phyloP scores from a whole-genome alignment of 2,888 invertebrate genomes.

The Tiphia femorata region DNA sequence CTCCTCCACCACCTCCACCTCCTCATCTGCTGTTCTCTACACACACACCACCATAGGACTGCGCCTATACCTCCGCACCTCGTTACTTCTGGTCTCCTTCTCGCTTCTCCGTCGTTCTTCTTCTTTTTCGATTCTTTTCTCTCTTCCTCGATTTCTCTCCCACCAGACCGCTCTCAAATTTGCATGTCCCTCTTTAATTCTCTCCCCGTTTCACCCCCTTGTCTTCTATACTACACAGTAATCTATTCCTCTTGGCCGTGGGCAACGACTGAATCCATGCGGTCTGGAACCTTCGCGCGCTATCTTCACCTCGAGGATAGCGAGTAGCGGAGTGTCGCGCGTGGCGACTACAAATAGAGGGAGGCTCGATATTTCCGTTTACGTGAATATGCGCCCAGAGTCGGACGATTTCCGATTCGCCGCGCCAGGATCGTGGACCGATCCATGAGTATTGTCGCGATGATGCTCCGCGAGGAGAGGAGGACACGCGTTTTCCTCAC shows the following conservation, averaged over 20 bases:
- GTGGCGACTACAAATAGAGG: constrained; percentile 40
- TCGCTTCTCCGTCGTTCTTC: constrained; percentile 5
- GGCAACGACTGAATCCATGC: too few relatives aligned
- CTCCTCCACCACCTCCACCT: neutral
- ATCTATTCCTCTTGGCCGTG: too few relatives aligned
- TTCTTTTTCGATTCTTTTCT: constrained; percentile 22
- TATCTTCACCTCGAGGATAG: constrained; percentile 19
- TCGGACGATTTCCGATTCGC: too few relatives aligned
- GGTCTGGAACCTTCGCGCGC: constrained; percentile 21
- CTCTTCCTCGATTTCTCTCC: constrained; percentile 15
- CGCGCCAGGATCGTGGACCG: too few relatives aligned
- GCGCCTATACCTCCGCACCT: constrained; percentile 29
- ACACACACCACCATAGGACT: constrained; percentile 17
- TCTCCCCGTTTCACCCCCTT: too few relatives aligned
- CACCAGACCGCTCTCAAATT: too few relatives aligned
- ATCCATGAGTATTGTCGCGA: too few relatives aligned
- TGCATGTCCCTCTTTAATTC: too few relatives aligned
- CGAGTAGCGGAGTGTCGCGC: constrained; percentile 10
- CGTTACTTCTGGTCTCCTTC: constrained; percentile 15
- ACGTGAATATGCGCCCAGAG: constrained; percentile 28
- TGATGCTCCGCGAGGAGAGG: too few relatives aligned
- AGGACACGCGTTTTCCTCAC: too few relatives aligned
- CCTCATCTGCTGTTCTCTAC: neutral
- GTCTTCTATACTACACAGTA: too few relatives aligned
- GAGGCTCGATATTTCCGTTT: constrained; percentile 46